phyloP scores from a whole-genome alignment of 2,797 vertebrate species.

The Prunella strophiata region DNA sequence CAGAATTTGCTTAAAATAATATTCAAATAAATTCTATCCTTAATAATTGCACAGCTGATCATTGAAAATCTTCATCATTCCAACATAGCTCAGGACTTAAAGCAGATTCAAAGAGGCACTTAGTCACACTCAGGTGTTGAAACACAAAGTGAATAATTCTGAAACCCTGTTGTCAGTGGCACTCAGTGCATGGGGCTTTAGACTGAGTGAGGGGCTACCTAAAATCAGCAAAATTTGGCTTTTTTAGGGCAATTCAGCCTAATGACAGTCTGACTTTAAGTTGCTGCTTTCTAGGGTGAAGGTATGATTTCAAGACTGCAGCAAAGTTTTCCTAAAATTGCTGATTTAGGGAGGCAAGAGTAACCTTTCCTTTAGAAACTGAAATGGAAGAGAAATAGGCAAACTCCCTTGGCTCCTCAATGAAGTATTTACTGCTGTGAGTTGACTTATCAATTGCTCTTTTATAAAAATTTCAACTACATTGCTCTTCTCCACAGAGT shows the following conservation, averaged over 20 bases:
- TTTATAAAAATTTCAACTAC: background rate
- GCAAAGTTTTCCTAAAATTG: background rate
- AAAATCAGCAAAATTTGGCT: background rate
- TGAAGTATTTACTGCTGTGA: background rate
- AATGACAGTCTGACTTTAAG: background rate
- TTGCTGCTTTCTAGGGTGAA: background rate
- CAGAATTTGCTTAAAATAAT: background rate
- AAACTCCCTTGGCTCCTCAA: background rate
- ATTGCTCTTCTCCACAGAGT: background rate
- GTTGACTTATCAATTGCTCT: background rate
- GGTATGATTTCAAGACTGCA: background rate
- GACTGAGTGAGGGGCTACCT: background rate
- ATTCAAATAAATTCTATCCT: background rate
- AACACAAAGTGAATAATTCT: background rate
- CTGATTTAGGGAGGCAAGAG: background rate
- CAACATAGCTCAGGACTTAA: background rate
- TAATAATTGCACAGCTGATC: background rate
- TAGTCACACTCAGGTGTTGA: background rate
- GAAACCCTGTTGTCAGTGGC: rapidly evolving
- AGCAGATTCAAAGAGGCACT: background rate
- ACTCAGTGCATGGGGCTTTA: background rate
- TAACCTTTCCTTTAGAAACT: background rate
- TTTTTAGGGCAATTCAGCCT: background rate
- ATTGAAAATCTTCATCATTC: background rate
- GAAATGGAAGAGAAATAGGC: background rate